Conservation (phyloP, 2,113 vertebrate species). For the Paradoxurus hermaphroditus region DNA sequence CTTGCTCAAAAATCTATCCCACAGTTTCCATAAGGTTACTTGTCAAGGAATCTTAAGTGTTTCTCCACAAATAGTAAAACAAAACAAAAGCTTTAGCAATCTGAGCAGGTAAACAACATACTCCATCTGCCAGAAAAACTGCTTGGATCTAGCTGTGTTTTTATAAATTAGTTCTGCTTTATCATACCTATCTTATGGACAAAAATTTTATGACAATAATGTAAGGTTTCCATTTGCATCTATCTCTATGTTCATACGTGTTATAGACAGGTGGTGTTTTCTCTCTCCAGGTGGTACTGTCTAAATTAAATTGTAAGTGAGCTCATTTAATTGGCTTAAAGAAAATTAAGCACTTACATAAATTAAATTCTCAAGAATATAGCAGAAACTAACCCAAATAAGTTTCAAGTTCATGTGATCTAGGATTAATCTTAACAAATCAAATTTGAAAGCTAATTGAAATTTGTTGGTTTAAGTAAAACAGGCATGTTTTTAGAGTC, state of each 20-base stretch:
- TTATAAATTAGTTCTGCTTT: not conserved
- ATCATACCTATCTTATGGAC: not conserved
- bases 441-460: not conserved
- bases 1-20: not conserved
- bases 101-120: not conserved
- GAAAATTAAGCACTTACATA: not conserved
- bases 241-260: not conserved
- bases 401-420: not conserved
- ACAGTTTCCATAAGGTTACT: not conserved
- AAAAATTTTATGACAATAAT: not conserved
- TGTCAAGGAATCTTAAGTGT: not conserved
- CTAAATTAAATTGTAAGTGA: not conserved
- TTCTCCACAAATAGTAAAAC: not conserved
- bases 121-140: not conserved
- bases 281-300: not conserved
- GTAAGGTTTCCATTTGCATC: not conserved
- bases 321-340: not conserved
- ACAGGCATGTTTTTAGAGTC: not conserved
- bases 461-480: not conserved
- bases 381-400: not conserved
- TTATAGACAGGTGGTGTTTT: not conserved
- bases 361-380: not conserved
- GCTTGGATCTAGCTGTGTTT: not conserved
- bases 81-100: not conserved
- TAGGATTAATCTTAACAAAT: not conserved